Conservation (phyloP, 2,113 vertebrate genomes). For the Spilogale gracilis region DNA sequence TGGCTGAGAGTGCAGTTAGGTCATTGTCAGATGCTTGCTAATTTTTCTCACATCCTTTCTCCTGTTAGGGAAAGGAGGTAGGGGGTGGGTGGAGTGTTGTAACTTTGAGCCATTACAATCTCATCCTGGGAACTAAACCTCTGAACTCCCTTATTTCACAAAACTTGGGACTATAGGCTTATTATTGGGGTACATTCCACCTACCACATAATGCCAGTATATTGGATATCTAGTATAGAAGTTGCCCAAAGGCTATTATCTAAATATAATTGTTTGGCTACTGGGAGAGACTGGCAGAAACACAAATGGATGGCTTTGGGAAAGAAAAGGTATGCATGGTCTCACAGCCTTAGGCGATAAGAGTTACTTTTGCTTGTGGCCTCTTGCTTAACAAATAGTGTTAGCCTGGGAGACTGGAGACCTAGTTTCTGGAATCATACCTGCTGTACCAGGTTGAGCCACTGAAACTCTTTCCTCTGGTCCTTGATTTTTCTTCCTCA, state of each 20-base stretch:
- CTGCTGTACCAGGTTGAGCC: neutral
- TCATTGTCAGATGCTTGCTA: neutral
- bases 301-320: neutral
- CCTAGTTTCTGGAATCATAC: neutral
- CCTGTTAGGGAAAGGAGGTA: neutral
- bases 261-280: slow-evolving; percentile 20
- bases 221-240: neutral
- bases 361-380: neutral
- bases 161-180: neutral
- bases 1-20: neutral
- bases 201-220: neutral
- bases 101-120: neutral
- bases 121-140: neutral
- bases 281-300: neutral
- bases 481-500: slow-evolving; percentile 30
- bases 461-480: neutral
- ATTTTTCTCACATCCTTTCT: slow-evolving; percentile 38
- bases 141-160: neutral
- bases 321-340: neutral
- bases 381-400: slow-evolving; percentile 30
- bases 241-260: neutral
- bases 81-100: neutral
- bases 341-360: neutral
- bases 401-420: neutral
- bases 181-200: neutral